Evolutionary conservation across 2,888 invertebrate genomes (phyloP).

Genomic region (Ormyrus rosae): DNA sequence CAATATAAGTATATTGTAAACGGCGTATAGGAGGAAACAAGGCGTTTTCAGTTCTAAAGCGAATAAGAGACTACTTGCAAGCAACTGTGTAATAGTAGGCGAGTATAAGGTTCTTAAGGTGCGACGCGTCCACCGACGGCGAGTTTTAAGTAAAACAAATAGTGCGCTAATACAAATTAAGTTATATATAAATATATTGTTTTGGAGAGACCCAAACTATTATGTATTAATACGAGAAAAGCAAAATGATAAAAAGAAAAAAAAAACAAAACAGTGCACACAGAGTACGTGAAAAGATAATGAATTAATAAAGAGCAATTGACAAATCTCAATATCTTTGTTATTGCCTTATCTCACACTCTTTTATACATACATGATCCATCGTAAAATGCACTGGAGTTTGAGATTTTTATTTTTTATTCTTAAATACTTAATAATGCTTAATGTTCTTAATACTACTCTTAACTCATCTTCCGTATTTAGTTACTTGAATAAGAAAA

Average conservation of each 20-base stretch:
- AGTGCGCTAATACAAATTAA: conserved; percentile 51
- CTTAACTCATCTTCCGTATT: no score
- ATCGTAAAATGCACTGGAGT: no score
- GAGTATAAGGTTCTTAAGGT: conserved; percentile 20
- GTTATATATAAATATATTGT: conserved; percentile 61
- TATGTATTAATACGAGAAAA: conserved; percentile 54
- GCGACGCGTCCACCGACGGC: conserved; percentile 50
- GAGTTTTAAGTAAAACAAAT: conserved; percentile 48
- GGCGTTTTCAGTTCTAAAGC: no score
- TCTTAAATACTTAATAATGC: no score
- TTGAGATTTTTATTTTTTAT: no score
- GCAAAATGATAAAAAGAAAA: conserved; percentile 36
- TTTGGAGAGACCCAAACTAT: conserved; percentile 58
- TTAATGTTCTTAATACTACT: no score
- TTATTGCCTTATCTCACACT: neutral
- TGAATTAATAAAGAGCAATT: conserved; percentile 60
- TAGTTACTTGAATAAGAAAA: no score
- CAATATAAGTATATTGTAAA: conserved; percentile 6
- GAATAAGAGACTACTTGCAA: neutral
- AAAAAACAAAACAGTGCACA: conserved; percentile 56
- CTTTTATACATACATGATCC: no score
- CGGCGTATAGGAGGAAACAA: no score
- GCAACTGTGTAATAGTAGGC: conserved; percentile 24
- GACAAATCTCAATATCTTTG: conserved; percentile 48
- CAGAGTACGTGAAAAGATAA: conserved; percentile 58